Conservation (phyloP, 2,113 vertebrate genomes). For the Bubo blakistoni region DNA sequence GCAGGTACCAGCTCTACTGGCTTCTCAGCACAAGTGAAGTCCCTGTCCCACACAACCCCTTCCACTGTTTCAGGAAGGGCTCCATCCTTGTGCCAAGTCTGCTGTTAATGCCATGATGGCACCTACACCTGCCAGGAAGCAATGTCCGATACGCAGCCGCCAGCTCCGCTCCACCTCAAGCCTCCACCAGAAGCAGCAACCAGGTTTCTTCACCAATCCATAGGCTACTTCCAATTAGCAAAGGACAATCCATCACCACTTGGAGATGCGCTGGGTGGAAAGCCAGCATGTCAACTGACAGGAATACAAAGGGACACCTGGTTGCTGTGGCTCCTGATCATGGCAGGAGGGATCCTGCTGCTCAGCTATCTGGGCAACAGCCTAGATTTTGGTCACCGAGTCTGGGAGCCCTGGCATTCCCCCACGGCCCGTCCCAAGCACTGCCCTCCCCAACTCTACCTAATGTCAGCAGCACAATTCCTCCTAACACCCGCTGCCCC, state of each 20-base stretch:
- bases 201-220: neutral
- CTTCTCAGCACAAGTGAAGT: neutral
- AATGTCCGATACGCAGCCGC: neutral
- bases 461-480: neutral
- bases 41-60: neutral
- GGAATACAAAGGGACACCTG: neutral
- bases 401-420: neutral
- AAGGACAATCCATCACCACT: neutral
- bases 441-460: neutral
- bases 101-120: accelerated
- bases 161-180: neutral
- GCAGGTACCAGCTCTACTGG: neutral
- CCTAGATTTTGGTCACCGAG: neutral
- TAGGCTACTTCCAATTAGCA: neutral
- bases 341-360: neutral
- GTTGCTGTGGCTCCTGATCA: neutral
- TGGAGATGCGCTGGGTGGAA: accelerated
- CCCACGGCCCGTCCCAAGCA: accelerated
- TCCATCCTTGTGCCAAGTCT: too few species aligned
- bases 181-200: neutral
- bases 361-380: neutral
- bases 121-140: neutral
- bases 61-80: neutral
- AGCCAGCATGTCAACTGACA: neutral
- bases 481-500: neutral